These are phyloP conservation scores for Drosophila melanocephala DNA, from an alignment of 2,888 invertebrate species.

Conservation along the genomic window DNA sequence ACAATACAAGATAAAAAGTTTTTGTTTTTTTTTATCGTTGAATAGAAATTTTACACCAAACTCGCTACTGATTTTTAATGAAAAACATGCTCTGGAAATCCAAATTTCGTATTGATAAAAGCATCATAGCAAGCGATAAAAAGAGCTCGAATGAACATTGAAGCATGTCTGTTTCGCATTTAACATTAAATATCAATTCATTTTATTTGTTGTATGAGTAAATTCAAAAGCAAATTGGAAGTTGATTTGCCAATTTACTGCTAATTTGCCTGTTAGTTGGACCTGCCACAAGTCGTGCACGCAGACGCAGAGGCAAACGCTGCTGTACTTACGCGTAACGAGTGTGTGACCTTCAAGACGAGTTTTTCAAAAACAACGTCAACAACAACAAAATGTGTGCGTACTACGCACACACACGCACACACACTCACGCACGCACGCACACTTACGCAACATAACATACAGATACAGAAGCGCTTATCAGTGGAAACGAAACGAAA, in stretches of 20 bases:
- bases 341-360: conserved; percentile 71
- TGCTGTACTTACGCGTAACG: conserved; percentile 70
- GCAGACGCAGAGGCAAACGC: conserved; percentile 36
- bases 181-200: background rate
- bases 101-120: background rate
- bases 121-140: background rate
- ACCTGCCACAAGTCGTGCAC: conserved; percentile 37
- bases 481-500: conserved; percentile 55
- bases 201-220: background rate
- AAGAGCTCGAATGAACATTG: background rate
- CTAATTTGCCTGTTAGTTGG: conserved; percentile 29
- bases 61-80: background rate
- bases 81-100: background rate
- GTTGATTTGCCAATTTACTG: conserved; percentile 20
- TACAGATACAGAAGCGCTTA: conserved; percentile 45
- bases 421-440: conserved; percentile 9
- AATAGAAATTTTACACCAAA: background rate
- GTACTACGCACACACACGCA: conserved; percentile 38
- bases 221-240: conserved; percentile 12
- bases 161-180: background rate
- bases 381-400: conserved; percentile 48
- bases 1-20: conserved; percentile 1
- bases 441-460: conserved; percentile 19
- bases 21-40: background rate
- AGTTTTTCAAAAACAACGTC: conserved; percentile 67